Evolutionary conservation across 2,113 vertebrate species (phyloP).

Genomic region (Hyperopisus bebe): DNA sequence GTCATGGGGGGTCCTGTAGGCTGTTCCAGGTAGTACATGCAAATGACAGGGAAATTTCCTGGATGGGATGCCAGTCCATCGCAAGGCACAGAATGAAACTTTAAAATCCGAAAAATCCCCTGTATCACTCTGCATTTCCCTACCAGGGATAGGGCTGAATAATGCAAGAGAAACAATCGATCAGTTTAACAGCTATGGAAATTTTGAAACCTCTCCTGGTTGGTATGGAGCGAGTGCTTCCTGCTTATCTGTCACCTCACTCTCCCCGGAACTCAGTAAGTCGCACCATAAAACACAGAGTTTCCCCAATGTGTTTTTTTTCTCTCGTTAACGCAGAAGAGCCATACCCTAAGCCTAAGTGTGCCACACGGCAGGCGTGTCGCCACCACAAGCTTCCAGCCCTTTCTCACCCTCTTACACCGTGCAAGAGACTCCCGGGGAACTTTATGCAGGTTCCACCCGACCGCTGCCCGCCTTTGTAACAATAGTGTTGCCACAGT

Average conservation of each 20-base stretch:
- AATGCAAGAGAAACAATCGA: not conserved
- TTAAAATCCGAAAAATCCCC: not conserved
- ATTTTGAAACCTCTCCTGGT: not conserved
- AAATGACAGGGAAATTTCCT: not conserved
- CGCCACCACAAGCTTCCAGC: no score
- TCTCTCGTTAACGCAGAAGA: not conserved
- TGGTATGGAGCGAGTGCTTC: not conserved
- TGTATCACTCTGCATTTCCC: not conserved
- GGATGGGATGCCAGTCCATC: not conserved
- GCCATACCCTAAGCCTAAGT: not conserved
- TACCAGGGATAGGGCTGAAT: not conserved
- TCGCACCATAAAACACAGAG: not conserved
- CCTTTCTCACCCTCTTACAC: not conserved
- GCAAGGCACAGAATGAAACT: not conserved
- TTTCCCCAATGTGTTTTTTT: not conserved
- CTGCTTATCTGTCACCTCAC: not conserved
- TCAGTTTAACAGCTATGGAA: not conserved
- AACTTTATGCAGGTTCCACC: not conserved
- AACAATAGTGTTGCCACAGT: not conserved
- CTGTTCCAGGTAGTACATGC: not conserved
- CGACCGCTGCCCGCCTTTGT: not conserved
- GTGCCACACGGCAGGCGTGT: not conserved
- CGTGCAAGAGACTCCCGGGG: no score
- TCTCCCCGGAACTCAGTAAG: not conserved
- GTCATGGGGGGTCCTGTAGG: not conserved